Percentiles rank a stretch among this genome's conserved stretches.
These are phyloP conservation scores for Luperina testacea DNA, from an alignment of 2,888 invertebrate species.

Conservation along the genomic window DNA sequence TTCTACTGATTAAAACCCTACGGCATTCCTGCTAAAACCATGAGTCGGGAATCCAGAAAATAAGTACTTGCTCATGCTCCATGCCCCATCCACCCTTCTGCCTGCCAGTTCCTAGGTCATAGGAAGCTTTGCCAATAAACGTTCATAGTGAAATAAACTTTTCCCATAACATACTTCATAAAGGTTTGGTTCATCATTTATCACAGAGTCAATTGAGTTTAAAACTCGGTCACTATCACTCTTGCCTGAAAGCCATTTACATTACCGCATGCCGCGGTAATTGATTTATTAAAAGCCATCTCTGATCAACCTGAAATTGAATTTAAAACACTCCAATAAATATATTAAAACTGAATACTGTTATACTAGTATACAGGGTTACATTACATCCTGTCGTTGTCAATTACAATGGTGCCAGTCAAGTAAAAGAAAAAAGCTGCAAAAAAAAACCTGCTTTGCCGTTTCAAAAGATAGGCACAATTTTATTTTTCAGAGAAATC, in stretches of 20 bases:
- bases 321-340: conserved; percentile 1
- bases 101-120: neutral
- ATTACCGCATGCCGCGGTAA: neutral
- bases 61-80: neutral
- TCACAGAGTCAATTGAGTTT: conserved; percentile 32
- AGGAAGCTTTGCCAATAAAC: neutral
- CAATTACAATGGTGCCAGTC: neutral
- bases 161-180: neutral
- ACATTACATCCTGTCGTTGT: neutral
- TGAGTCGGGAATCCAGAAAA: too few relatives aligned
- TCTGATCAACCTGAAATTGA: conserved; percentile 18
- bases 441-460: neutral
- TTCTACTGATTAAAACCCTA: neutral
- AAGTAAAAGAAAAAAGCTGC: neutral
- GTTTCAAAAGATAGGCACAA: neutral
- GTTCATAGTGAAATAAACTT: too few relatives aligned
- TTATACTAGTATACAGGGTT: neutral
- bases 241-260: conserved; percentile 31
- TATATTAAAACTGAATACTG: neutral
- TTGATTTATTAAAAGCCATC: conserved; percentile 12
- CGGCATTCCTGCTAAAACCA: neutral
- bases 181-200: conserved; percentile 17
- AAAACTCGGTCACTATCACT: conserved; percentile 36
- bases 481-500: neutral
- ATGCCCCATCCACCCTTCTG: neutral